Evolutionary conservation across 2,113 vertebrate genomes (phyloP).

Genomic region (Lucifuga dentata): DNA sequence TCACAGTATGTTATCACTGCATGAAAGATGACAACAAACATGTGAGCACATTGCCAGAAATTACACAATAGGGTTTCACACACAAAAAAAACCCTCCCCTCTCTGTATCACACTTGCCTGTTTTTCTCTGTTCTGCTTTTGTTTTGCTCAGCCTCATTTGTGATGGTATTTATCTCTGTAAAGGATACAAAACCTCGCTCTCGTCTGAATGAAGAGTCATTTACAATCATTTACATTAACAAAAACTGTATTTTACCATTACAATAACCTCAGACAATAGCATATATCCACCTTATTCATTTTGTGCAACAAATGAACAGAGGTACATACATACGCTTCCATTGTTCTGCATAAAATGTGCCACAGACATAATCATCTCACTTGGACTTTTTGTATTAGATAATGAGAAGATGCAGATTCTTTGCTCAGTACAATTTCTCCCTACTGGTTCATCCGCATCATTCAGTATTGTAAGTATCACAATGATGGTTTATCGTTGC

Average conservation of each 20-base stretch:
- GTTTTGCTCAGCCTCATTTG: slow-evolving; percentile 77
- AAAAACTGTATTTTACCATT: slow-evolving; percentile 81
- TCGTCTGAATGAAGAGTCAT: slow-evolving; percentile 75
- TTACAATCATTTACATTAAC: slow-evolving; percentile 80
- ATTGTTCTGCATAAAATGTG: slow-evolving; percentile 74
- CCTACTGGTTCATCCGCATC: slow-evolving; percentile 72
- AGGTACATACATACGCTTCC: slow-evolving; percentile 41
- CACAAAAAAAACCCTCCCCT: slow-evolving; percentile 56
- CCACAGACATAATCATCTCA: slow-evolving; percentile 60
- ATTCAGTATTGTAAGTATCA: slow-evolving; percentile 73
- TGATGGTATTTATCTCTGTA: slow-evolving; percentile 74
- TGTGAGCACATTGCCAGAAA: slow-evolving; percentile 57
- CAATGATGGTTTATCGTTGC: slow-evolving; percentile 74
- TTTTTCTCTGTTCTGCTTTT: slow-evolving; percentile 69
- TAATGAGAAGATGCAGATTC: slow-evolving; percentile 80
- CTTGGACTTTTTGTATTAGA: slow-evolving; percentile 72
- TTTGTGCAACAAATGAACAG: slow-evolving; percentile 65
- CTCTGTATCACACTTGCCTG: slow-evolving; percentile 48
- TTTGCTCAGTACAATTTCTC: slow-evolving; percentile 72
- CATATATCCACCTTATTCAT: slow-evolving; percentile 61
- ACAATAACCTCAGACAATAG: slow-evolving; percentile 81
- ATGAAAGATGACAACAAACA: slow-evolving; percentile 65
- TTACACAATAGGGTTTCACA: slow-evolving; percentile 72
- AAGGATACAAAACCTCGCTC: slow-evolving; percentile 66
- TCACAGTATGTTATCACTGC: slow-evolving; percentile 49